phyloP scores from a whole-genome alignment of 2,797 vertebrate species.

The Smutsia temminckii region DNA sequence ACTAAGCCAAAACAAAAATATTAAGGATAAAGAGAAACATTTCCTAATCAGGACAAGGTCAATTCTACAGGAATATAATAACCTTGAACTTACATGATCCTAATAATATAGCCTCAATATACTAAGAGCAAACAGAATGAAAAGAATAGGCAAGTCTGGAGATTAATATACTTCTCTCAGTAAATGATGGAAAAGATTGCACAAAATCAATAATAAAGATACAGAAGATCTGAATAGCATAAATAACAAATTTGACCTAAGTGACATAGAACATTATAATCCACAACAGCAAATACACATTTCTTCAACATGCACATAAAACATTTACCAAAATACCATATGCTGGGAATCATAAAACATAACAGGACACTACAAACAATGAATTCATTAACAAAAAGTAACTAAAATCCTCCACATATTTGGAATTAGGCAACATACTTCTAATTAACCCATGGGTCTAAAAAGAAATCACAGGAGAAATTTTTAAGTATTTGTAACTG shows the following conservation, averaged over 20 bases:
- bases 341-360: background rate
- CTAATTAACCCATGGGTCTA: background rate
- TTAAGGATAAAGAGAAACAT: background rate
- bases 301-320: background rate
- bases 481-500: background rate
- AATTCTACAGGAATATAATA: background rate
- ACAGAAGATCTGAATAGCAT: background rate
- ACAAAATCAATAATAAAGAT: background rate
- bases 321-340: slow-evolving; percentile 3
- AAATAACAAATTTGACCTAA: background rate
- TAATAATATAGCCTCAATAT: background rate
- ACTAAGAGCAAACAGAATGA: background rate
- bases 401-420: background rate
- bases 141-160: background rate
- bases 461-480: background rate
- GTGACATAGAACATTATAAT: background rate
- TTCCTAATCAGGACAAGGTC: background rate
- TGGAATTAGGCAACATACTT: background rate
- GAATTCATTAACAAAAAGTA: background rate
- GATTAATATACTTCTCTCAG: background rate
- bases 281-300: background rate
- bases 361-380: background rate
- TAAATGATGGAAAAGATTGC: background rate
- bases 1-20: background rate
- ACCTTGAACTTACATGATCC: background rate